Base-by-base conservation (phyloP, 1,140 invertebrate genomes). In the Heliconius hermathena region DNA sequence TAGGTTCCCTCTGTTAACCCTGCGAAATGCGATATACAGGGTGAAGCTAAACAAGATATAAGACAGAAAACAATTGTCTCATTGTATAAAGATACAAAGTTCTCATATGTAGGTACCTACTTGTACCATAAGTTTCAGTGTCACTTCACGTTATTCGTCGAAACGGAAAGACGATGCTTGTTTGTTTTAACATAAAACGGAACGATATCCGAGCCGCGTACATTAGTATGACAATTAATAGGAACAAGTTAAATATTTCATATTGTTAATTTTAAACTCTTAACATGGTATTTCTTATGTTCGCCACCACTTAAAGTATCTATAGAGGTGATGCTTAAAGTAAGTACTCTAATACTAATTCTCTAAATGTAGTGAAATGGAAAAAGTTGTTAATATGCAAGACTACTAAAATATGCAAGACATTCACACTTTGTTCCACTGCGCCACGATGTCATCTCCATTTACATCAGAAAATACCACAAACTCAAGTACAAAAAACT, bases 131-230 rank as follows among this genome's bases (percentile, higher is more conserved):
- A 29, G 26, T 29, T 26, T 29, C 13, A 18, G 13, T 66, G 60
- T 66, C 60, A 66, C 1, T 66, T 26, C 60, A 66, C 60, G 16
- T 13, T 8, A 13, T 66, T 66, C 60, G 8, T 66, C 60, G 60
- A 66, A 66, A 66, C 60, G 60, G 60, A 66, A 66, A 66, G 60
- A 29, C 60, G 60, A 66, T 3, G 60, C 60, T 66, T 66, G 60
- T 66, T 66, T 66, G 60, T 66, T 66, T 66, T 26, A 66, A 66
- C 60, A 22, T 66, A 66, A 29, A 66, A 66, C 60, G 11, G 60
- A 29, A 26, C 33, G 33, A 36, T 6, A 66, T 29, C n/a, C 22
- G 60, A 66, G 60, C 60, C 22, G 22, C 60, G 26, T 66, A 29
- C 41, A 46, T 16, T 16, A 5, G 60, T 66, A 13, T 22, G 26